phyloP scores from a whole-genome alignment of 2,888 invertebrate genomes.

The Anagyrus pseudococci region DNA sequence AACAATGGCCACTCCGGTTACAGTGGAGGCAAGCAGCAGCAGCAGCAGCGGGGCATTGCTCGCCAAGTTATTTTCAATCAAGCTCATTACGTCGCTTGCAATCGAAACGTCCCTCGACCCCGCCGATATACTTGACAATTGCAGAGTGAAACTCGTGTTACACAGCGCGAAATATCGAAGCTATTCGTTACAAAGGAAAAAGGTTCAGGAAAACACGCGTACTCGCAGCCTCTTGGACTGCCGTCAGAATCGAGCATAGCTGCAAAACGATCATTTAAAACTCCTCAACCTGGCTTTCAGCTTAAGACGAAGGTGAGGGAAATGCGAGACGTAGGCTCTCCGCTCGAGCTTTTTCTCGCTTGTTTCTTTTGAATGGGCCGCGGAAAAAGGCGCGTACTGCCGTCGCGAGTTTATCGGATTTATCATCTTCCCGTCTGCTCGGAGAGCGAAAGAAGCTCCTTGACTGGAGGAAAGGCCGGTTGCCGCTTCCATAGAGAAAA shows the following conservation, averaged over 20 bases:
- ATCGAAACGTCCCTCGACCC: too few relatives aligned
- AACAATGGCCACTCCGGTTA: too few relatives aligned
- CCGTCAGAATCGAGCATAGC: conserved; percentile 20
- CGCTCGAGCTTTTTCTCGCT: conserved; percentile 16
- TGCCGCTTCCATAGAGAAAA: too few relatives aligned
- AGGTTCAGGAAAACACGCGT: background rate
- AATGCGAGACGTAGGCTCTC: too few relatives aligned
- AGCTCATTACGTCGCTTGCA: too few relatives aligned
- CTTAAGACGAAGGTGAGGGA: conserved; percentile 3
- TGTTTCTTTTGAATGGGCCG: background rate
- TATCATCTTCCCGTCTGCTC: conserved; percentile 22
- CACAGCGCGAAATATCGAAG: background rate
- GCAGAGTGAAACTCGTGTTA: background rate
- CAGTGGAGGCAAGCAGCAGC: too few relatives aligned
- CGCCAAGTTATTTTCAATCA: too few relatives aligned
- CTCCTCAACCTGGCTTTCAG: conserved; percentile 18
- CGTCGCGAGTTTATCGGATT: conserved; percentile 24
- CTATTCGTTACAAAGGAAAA: background rate
- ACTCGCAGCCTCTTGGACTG: background rate
- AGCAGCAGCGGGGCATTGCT: too few relatives aligned
- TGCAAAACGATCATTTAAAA: conserved; percentile 21
- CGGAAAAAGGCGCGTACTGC: conserved; percentile 1
- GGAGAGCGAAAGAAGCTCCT: too few relatives aligned
- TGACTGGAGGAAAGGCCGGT: too few relatives aligned
- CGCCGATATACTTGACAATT: too few relatives aligned